Percentiles rank a stretch among this genome's conserved stretches.
These are phyloP conservation scores for Hemithea aestivaria DNA, from an alignment of 2,888 invertebrate genomes.

Conservation along the genomic window DNA sequence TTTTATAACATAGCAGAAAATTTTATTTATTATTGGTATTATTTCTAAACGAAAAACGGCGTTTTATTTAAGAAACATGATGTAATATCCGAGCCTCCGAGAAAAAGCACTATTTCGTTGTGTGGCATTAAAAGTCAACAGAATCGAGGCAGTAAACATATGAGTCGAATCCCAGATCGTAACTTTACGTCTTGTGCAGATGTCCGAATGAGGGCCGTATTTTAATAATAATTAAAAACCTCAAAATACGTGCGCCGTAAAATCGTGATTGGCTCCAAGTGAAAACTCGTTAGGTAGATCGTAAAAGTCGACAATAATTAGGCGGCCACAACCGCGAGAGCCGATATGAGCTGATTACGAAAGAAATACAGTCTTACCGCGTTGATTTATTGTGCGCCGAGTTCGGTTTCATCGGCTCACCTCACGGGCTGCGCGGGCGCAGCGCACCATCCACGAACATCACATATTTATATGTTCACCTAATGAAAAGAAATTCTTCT, in stretches of 20 bases:
- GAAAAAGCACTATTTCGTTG: constrained; percentile 1
- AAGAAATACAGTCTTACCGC: constrained; percentile 74
- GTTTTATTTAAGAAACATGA: no score
- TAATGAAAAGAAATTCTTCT: constrained; percentile 63
- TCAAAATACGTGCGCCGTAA: constrained; percentile 66
- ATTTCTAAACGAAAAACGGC: no score
- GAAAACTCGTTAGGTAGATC: constrained; percentile 75
- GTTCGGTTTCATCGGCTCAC: constrained; percentile 60
- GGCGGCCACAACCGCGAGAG: constrained; percentile 70
- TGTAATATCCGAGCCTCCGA: background rate
- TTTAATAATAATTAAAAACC: constrained; percentile 62
- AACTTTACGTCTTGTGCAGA: constrained; percentile 28
- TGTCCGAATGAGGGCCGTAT: constrained; percentile 23
- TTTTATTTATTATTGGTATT: no score
- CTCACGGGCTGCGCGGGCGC: constrained; percentile 31
- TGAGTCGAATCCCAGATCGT: constrained; percentile 18
- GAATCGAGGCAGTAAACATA: constrained; percentile 16
- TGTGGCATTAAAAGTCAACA: constrained; percentile 18
- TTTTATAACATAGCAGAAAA: no score
- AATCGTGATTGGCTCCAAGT: constrained; percentile 76
- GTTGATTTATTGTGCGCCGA: constrained; percentile 69
- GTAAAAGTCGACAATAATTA: constrained; percentile 78
- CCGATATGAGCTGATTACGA: constrained; percentile 77
- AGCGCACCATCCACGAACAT: constrained; percentile 32
- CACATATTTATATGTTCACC: constrained; percentile 52